Conservation (phyloP, 2,113 vertebrate genomes). For the Cettia cetti region DNA sequence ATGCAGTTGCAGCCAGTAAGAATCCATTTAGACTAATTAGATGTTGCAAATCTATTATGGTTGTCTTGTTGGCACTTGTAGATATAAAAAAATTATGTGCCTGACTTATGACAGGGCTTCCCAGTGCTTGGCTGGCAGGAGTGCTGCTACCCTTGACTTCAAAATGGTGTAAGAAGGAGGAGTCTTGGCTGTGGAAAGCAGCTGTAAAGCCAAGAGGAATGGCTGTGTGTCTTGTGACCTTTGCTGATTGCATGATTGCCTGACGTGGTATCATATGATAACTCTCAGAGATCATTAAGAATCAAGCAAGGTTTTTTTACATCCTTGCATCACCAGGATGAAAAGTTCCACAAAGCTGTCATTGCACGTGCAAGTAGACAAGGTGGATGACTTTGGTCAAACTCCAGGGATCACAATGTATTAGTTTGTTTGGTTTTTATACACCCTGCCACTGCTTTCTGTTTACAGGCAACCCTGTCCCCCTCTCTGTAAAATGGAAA, state of each 20-base stretch:
- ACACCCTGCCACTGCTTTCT: background rate
- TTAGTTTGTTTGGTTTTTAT: accelerated
- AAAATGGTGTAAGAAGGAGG: background rate
- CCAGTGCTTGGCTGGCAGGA: background rate
- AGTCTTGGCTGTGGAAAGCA: background rate
- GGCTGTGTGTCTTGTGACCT: background rate
- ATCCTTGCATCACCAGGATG: background rate
- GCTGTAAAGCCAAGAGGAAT: background rate
- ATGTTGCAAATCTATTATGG: background rate
- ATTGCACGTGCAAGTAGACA: background rate
- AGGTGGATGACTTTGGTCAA: background rate
- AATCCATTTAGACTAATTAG: background rate
- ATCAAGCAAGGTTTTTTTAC: background rate
- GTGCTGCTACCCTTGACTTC: background rate
- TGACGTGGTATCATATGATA: background rate
- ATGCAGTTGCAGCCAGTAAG: background rate
- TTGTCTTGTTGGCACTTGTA: background rate
- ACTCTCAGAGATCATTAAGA: background rate
- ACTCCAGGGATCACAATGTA: background rate
- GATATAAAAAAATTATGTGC: background rate
- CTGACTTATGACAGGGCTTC: background rate
- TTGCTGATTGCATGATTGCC: background rate
- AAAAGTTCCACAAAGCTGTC: background rate
- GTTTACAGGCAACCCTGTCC: background rate
- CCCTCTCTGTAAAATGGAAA: background rate